phyloP scores from a whole-genome alignment of 2,113 vertebrate species.

The Mustelus asterias region DNA sequence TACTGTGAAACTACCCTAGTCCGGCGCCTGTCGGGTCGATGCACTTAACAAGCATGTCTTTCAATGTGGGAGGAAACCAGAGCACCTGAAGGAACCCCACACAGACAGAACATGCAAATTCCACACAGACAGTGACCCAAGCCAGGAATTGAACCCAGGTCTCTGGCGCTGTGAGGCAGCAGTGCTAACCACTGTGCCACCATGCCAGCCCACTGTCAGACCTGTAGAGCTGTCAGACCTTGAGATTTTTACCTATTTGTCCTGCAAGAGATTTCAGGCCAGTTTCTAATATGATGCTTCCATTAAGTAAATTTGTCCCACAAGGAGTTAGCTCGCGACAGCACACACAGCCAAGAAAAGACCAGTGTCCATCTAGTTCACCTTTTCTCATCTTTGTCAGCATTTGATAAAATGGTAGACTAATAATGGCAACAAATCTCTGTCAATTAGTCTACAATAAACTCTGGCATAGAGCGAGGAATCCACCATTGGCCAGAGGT shows the following conservation, averaged over 20 bases:
- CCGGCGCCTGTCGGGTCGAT: too few species aligned
- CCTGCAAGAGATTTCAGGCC: neutral
- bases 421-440: neutral
- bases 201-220: too few species aligned
- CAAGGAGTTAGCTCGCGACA: neutral
- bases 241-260: neutral
- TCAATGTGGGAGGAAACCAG: too few species aligned
- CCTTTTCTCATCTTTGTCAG: neutral
- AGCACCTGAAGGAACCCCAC: too few species aligned
- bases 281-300: neutral
- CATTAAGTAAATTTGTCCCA: neutral
- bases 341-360: neutral
- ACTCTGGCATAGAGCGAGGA: neutral
- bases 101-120: too few species aligned
- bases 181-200: too few species aligned
- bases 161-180: too few species aligned
- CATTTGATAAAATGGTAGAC: neutral
- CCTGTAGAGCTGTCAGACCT: neutral
- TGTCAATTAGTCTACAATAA: neutral
- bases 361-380: neutral
- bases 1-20: too few species aligned
- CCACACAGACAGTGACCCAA: too few species aligned
- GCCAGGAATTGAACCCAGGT: too few species aligned
- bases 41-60: too few species aligned
- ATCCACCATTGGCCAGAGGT: neutral